Evolutionary conservation across 2,797 vertebrate genomes (phyloP), one percentile per base, ranked within the genome.

Genomic region (Nannoperca australis): DNA sequence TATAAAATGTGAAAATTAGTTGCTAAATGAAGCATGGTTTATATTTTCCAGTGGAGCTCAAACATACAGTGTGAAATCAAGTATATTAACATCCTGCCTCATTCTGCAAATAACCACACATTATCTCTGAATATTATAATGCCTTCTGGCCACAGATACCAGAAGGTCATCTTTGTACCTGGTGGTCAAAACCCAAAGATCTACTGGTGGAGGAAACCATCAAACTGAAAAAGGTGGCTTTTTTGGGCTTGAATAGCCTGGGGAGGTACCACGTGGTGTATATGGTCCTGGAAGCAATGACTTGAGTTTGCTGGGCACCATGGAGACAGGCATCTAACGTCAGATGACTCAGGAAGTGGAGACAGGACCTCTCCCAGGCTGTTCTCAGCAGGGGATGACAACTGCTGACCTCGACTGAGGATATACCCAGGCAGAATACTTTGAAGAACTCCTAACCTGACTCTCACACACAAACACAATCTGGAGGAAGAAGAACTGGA

Each of bases 361-460:
- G 56, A 64, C 64, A 69, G 45, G 51, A 42, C 32, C 5, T 36
- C 12, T n/a, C 47, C 38, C 27, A 20, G 59, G 69, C 50, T 1
- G 7, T 13, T 65, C 80, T 72, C 79, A 77, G 78, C 50, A 68
- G 81, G 73, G 20, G 7, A 36, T 7, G 4, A 60, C 55, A 76
- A 82, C 59, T 54, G 63, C 72, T 79, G 79, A 78, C 75, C 55
- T 62, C 0, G n/a, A 50, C 36, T 68, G 56, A 75, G 49, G 50
- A 42, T 69, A 60, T 13, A 75, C 22, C 34, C 32, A 75, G 47
- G 14, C 0, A 22, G 61, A 76, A 56, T 45, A 42, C 44, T 73
- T 79, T 44, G 36, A 63, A 66, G 20, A 73, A 62, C 71, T 64
- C 12, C 54, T 58, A 44, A 79, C 24, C 45, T 3, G 22, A 54